A percentile compares a stretch with the other conserved stretches of the same genome.
Conservation (phyloP, 2,113 vertebrate genomes). For the Ranitomeya variabilis region DNA sequence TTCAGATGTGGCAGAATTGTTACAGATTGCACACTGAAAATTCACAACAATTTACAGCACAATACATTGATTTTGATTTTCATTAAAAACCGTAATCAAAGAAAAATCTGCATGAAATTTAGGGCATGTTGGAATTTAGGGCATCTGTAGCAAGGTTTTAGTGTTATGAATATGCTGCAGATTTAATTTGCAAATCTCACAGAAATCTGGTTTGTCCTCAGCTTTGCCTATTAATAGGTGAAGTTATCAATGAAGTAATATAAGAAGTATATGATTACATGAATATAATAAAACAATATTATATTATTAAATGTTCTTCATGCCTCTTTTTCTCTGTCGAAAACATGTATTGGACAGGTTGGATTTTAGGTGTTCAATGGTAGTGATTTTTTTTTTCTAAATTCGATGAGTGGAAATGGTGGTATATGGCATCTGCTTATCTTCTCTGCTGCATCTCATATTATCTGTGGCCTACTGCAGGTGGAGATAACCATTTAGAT, state of each 20-base stretch:
- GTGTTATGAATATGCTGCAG: neutral
- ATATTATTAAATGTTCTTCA: too few relatives aligned
- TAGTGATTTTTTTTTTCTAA: neutral
- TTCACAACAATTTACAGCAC: neutral
- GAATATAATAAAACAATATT: neutral
- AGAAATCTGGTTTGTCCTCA: neutral
- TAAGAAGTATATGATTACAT: neutral
- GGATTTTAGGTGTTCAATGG: neutral
- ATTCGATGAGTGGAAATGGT: neutral
- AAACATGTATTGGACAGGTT: neutral
- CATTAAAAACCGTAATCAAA: too few relatives aligned
- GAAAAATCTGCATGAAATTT: too few relatives aligned
- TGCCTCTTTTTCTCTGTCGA: neutral
- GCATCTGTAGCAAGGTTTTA: neutral
- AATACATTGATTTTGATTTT: neutral
- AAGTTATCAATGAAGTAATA: neutral
- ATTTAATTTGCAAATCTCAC: neutral
- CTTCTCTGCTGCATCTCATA: neutral
- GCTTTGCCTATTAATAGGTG: neutral
- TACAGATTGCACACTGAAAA: neutral
- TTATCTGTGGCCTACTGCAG: neutral
- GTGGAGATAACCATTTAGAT: neutral
- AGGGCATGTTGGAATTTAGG: neutral
- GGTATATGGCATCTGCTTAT: neutral
- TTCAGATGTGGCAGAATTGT: neutral